Evolutionary conservation across 1,140 invertebrate genomes (phyloP), one percentile per base, ranked within the genome.

Genomic region (Ceratitis capitata): DNA sequence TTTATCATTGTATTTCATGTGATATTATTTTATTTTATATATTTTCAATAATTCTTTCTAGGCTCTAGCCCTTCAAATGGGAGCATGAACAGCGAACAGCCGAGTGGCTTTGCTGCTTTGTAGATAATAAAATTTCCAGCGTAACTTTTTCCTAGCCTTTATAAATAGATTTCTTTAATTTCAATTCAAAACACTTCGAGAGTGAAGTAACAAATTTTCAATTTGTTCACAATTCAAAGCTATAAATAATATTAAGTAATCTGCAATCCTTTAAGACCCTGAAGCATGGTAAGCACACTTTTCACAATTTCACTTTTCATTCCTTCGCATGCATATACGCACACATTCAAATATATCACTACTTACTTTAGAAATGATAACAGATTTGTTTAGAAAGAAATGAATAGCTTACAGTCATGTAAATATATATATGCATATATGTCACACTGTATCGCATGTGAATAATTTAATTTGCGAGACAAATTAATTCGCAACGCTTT

Each of bases 291-390:
- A 39, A 39, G 3, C 35, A 69, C 32, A 69, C n/a, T 19, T 69
- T 69, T n/a, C 61, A n/a, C 61, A 69, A 69, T 35, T 39, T 69
- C 61, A 69, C 14, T 69, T 69, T 69, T 35, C 61, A n/a, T n/a
- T n/a, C n/a, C n/a, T 35, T 69, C 39, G n/a, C 29, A 39, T 69
- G 32, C 32, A 16, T 6, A 39, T 19, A 69, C 9, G 51, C 6
- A 56, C 2, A 56, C 3, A 56, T 6, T 56, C 19, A 32, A 3
- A 16, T 29, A 61, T 32, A 16, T 32, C 4, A 14, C 1, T 14
- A 14, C n/a, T 10, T 32, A 32, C 23, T 5, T 32, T 1, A 58
- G 26, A 61, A 32, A 61, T 61, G 0, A 1, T 14, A 61, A 32
- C 58, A 14, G 12, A 61, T 32, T 61, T 61, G 16, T 61, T 29